Percentiles rank a stretch among this genome's conserved stretches.
Conservation (phyloP, 2,888 invertebrate species). For the Cremastobaeus sp. region DNA sequence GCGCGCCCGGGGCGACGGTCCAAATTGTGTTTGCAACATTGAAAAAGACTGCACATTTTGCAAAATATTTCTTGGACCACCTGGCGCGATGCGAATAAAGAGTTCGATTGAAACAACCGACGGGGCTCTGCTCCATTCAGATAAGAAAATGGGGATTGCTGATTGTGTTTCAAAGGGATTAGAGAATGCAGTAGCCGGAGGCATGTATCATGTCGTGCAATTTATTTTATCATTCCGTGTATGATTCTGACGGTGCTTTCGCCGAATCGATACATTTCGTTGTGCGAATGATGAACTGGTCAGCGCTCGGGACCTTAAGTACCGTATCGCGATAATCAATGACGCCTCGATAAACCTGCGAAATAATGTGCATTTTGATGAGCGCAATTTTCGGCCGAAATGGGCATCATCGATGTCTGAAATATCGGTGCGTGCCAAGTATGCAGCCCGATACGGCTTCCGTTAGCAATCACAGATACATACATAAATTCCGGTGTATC, state of each 20-base stretch:
- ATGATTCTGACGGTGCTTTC: too few species aligned
- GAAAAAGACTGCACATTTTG: too few species aligned
- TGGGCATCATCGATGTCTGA: slow-evolving; percentile 38
- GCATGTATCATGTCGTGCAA: slow-evolving; percentile 72
- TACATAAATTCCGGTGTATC: slow-evolving; percentile 27
- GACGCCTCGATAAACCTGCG: too few species aligned
- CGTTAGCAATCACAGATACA: slow-evolving; percentile 30
- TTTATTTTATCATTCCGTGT: too few species aligned
- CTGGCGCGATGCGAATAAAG: slow-evolving; percentile 3
- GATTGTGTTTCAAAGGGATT: slow-evolving; percentile 70
- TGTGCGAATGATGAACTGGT: too few species aligned
- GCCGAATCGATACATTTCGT: too few species aligned
- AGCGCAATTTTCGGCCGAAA: slow-evolving; percentile 33
- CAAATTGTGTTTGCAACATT: too few species aligned
- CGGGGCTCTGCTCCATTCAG: slow-evolving; percentile 24
- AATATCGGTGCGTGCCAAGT: slow-evolving; percentile 45
- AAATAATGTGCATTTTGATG: slow-evolving; percentile 22
- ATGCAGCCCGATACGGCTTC: slow-evolving; percentile 34
- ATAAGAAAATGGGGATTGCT: slow-evolving; percentile 61
- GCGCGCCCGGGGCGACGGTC: too few species aligned
- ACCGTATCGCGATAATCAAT: slow-evolving; percentile 7
- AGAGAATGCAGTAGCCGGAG: too few species aligned
- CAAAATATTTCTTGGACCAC: slow-evolving; percentile 25
- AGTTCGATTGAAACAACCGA: slow-evolving; percentile 34
- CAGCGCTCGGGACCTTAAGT: not conserved